Conservation (phyloP, 2,888 invertebrate genomes). For the Iselma pallidipennis region DNA sequence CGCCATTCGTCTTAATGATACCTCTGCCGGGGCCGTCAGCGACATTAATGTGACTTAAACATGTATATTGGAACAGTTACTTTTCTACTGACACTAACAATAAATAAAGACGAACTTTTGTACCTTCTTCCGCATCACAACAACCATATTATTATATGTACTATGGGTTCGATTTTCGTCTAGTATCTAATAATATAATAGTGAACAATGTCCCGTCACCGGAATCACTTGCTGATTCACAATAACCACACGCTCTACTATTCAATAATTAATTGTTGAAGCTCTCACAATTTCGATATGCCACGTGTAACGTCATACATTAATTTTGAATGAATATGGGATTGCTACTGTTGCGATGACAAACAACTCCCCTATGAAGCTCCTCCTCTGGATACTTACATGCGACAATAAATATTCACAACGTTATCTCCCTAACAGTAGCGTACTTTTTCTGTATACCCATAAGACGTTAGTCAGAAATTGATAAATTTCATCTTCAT, state of each 20-base stretch:
- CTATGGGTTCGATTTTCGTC: not conserved
- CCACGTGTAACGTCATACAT: not conserved
- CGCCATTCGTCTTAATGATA: constrained; percentile 55
- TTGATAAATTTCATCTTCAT: not conserved
- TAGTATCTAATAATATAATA: not conserved
- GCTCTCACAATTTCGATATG: not conserved
- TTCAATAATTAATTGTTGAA: not conserved
- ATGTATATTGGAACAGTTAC: constrained; percentile 41
- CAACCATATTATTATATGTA: not conserved
- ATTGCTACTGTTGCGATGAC: not conserved
- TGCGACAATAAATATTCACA: not conserved
- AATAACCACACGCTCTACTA: not conserved
- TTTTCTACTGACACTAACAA: constrained; percentile 22
- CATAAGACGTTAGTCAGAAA: too few species aligned
- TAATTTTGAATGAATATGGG: not conserved
- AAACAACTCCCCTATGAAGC: not conserved
- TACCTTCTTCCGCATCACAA: constrained; percentile 14
- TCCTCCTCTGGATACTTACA: not conserved
- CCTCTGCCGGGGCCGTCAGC: constrained; percentile 46
- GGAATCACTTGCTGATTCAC: not conserved
- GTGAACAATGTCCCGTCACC: constrained; percentile 1
- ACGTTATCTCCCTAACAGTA: not conserved
- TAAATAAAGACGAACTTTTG: constrained; percentile 25
- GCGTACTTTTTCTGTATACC: not conserved
- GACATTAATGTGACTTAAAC: constrained; percentile 52